Conservation (phyloP, 2,888 invertebrate species). For the Phalera bucephala region DNA sequence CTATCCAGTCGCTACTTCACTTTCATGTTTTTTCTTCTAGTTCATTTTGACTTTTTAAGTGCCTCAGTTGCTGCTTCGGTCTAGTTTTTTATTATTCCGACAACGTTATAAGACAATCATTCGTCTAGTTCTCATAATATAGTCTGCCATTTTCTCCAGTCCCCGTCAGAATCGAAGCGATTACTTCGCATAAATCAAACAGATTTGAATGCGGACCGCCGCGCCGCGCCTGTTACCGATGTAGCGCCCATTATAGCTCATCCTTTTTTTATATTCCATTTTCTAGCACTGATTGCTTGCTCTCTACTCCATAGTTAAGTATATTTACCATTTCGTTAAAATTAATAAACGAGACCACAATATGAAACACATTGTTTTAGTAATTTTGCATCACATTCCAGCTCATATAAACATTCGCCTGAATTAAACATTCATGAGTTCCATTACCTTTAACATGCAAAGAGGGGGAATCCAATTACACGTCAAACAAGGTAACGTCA, state of each 20-base stretch:
- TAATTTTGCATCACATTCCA: slow-evolving; percentile 12
- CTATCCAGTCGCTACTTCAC: neutral
- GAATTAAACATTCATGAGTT: slow-evolving; percentile 25
- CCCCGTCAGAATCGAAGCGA: slow-evolving; percentile 43
- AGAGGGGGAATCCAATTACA: slow-evolving; percentile 4
- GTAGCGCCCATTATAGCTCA: slow-evolving; percentile 46
- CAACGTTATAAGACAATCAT: slow-evolving; percentile 22
- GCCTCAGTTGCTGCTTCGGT: no score
- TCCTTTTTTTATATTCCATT: slow-evolving; percentile 32
- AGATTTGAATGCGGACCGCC: slow-evolving; percentile 59
- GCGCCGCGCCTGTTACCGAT: slow-evolving; percentile 47
- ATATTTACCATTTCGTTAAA: slow-evolving; percentile 17
- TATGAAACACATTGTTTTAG: slow-evolving; percentile 9
- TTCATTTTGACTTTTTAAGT: no score
- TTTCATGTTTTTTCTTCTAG: neutral
- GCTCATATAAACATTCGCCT: slow-evolving; percentile 10
- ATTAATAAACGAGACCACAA: slow-evolving; percentile 7
- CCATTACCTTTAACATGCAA: slow-evolving; percentile 19
- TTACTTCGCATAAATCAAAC: slow-evolving; percentile 65
- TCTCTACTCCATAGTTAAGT: slow-evolving; percentile 21
- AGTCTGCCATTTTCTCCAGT: slow-evolving; percentile 30
- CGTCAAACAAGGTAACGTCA: neutral
- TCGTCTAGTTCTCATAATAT: slow-evolving; percentile 27
- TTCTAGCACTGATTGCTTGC: slow-evolving; percentile 34
- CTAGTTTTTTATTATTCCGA: slow-evolving; percentile 16